phyloP scores from a whole-genome alignment of 1,140 invertebrate species.

The Drosophila punjabiensis region DNA sequence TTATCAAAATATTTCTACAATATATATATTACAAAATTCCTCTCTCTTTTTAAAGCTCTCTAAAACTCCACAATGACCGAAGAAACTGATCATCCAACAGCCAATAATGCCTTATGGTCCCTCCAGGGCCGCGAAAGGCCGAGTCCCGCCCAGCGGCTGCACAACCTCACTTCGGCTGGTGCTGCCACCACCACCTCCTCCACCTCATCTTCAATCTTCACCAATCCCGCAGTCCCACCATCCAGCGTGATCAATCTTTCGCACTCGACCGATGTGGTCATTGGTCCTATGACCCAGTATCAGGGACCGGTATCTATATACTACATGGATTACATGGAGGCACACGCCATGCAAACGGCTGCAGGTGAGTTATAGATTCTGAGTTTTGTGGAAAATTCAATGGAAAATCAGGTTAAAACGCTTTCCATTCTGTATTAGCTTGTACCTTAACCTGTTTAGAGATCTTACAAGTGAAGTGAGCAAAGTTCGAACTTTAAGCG shows the following conservation, averaged over 20 bases:
- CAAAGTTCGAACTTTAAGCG: not conserved
- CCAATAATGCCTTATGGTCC: slow-evolving; percentile 57
- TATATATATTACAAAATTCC: no score
- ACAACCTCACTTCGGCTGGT: slow-evolving; percentile 30
- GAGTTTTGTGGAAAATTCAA: not conserved
- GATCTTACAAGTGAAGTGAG: not conserved
- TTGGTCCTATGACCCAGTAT: slow-evolving; percentile 85
- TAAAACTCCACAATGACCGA: slow-evolving; percentile 18
- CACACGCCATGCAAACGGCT: slow-evolving; percentile 69
- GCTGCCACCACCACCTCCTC: slow-evolving; percentile 19
- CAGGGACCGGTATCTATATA: slow-evolving; percentile 85
- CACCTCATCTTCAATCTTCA: slow-evolving; percentile 45
- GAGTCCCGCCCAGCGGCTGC: slow-evolving; percentile 32
- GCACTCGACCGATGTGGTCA: slow-evolving; percentile 85
- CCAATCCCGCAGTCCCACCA: slow-evolving; percentile 71
- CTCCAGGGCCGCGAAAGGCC: slow-evolving; percentile 46
- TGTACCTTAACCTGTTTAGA: not conserved
- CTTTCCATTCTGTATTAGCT: not conserved
- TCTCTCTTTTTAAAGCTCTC: not conserved
- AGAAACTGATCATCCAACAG: slow-evolving; percentile 15
- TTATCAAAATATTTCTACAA: not conserved
- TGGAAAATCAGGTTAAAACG: not conserved
- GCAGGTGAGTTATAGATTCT: slow-evolving; percentile 55
- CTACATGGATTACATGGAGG: slow-evolving; percentile 82
- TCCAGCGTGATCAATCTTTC: slow-evolving; percentile 80